Evolutionary conservation across 2,888 invertebrate genomes (phyloP).

Genomic region (Panorpa germanica): DNA sequence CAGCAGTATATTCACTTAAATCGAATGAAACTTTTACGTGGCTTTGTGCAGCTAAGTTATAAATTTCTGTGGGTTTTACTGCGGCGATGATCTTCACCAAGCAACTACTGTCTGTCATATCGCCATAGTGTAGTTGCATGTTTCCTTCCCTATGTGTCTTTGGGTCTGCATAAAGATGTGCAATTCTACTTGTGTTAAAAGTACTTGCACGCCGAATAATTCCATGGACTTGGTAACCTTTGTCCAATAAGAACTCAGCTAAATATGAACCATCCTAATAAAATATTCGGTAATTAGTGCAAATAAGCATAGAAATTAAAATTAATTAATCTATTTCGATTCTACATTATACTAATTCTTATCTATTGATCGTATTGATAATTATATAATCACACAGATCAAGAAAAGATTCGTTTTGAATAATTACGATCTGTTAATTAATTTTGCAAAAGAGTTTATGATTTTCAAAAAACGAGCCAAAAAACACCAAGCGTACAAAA

Average conservation of each 20-base stretch:
- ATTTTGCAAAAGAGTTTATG: no score
- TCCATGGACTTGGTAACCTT: conserved; percentile 91
- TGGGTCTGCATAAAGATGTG: conserved; percentile 87
- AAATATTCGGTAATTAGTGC: conserved; percentile 10
- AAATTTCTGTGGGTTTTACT: conserved; percentile 72
- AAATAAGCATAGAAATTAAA: conserved; percentile 8
- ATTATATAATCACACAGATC: no score
- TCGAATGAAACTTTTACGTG: conserved; percentile 99
- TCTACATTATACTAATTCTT: no score
- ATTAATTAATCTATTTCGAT: no score
- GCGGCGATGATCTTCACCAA: conserved; percentile 62
- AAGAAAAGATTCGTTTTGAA: no score
- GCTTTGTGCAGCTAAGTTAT: conserved; percentile 96
- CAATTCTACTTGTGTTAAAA: conserved; percentile 92
- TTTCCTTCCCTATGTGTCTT: conserved; percentile 70
- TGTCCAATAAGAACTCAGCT: conserved; percentile 79
- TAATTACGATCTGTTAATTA: no score
- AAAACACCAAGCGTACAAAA: no score
- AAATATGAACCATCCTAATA: conserved; percentile 92
- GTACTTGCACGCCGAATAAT: conserved; percentile 86
- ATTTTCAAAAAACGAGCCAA: no score
- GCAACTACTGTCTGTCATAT: conserved; percentile 95
- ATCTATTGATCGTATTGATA: no score
- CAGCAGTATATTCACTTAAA: conserved; percentile 95
- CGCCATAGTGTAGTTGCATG: conserved; percentile 95